Percentiles rank a stretch among this genome's conserved stretches.
These are phyloP conservation scores for Vultur gryphus DNA, from an alignment of 2,797 vertebrate genomes.

Conservation along the genomic window DNA sequence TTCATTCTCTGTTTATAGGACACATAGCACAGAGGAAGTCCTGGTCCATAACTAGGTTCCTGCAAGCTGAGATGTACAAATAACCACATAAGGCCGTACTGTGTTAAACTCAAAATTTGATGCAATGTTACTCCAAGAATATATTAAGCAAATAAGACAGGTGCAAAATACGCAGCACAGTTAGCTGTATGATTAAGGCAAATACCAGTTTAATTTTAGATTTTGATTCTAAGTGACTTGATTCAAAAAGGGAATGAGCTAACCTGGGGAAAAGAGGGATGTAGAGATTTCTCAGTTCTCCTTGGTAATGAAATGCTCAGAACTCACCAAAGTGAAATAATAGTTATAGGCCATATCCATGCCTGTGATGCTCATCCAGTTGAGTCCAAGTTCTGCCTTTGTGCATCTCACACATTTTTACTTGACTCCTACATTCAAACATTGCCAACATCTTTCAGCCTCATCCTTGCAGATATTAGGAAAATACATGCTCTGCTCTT, in stretches of 20 bases:
- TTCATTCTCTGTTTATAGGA: background rate
- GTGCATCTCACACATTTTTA: background rate
- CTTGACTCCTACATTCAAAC: background rate
- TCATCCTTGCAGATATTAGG: background rate
- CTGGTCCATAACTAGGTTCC: background rate
- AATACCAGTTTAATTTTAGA: background rate
- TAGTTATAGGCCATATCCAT: background rate
- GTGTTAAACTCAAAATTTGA: background rate
- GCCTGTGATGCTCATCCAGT: accelerated
- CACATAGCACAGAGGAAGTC: background rate
- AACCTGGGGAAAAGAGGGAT: background rate
- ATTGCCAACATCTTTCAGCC: background rate
- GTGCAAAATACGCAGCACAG: background rate
- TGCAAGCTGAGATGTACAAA: background rate
- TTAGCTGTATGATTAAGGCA: background rate
- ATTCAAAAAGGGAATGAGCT: background rate
- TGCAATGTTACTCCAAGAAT: background rate
- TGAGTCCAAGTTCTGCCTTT: background rate
- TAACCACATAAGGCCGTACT: background rate
- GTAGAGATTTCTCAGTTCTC: background rate
- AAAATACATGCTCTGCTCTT: background rate
- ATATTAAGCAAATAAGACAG: background rate
- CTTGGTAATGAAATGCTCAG: background rate
- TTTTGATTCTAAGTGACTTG: background rate
- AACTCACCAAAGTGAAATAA: background rate